A percentile compares a stretch with the other conserved stretches of the same genome.
Conservation (phyloP, 2,797 vertebrate species). For the Trematomus bernacchii region DNA sequence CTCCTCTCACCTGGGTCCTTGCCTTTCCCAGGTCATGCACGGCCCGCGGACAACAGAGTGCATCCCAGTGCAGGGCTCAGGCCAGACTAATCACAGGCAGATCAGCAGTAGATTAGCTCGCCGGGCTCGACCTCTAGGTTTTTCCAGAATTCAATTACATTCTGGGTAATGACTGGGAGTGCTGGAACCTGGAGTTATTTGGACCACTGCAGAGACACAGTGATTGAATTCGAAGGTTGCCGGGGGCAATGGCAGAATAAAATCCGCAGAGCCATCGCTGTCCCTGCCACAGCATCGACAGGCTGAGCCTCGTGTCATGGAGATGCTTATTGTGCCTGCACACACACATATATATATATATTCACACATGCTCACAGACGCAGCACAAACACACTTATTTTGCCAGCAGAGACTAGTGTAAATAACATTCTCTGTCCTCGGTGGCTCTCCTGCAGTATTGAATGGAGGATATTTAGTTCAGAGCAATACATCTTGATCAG, state of each 20-base stretch:
- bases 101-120: conserved; percentile 83
- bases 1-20: conserved; percentile 55
- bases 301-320: conserved; percentile 58
- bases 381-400: conserved; percentile 63
- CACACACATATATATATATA: conserved; percentile 36
- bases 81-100: conserved; percentile 83
- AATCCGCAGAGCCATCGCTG: conserved; percentile 64
- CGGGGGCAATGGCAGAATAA: conserved; percentile 72
- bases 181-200: conserved; percentile 83
- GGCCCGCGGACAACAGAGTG: conserved; percentile 68
- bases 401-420: conserved; percentile 63
- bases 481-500: conserved; percentile 78
- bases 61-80: conserved; percentile 61
- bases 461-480: conserved; percentile 71
- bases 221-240: conserved; percentile 83
- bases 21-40: conserved; percentile 70
- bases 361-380: conserved; percentile 27
- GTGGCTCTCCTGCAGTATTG: conserved; percentile 53
- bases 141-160: conserved; percentile 81
- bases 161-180: conserved; percentile 79
- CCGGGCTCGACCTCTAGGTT: conserved; percentile 79
- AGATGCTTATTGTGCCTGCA: conserved; percentile 46
- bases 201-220: conserved; percentile 70
- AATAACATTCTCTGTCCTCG: conserved; percentile 69
- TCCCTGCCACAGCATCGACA: conserved; percentile 55